These are phyloP conservation scores for Tortrix viridana DNA, from an alignment of 2,888 invertebrate genomes.

Conservation along the genomic window DNA sequence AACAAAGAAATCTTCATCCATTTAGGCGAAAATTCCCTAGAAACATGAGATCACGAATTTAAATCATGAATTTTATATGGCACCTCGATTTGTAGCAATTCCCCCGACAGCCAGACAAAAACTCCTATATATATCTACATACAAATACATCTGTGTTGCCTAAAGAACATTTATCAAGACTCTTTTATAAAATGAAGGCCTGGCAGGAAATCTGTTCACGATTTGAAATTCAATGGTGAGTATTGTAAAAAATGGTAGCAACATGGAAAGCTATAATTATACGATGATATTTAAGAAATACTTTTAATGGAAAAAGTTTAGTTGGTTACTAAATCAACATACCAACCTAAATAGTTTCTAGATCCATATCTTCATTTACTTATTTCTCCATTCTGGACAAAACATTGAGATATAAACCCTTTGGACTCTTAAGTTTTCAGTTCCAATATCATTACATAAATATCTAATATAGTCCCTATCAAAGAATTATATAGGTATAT, in stretches of 20 bases:
- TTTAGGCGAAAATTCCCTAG: constrained; percentile 12
- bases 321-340: too few species aligned
- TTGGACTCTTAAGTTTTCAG: too few species aligned
- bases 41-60: constrained; percentile 18
- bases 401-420: too few species aligned
- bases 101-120: constrained; percentile 18
- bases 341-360: too few species aligned
- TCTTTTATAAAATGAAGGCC: constrained; percentile 3
- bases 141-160: constrained; percentile 5
- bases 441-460: too few species aligned
- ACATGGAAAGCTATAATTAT: not conserved
- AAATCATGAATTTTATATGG: constrained; percentile 27
- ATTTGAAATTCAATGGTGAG: not conserved
- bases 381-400: too few species aligned
- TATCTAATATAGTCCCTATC: too few species aligned
- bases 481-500: too few species aligned
- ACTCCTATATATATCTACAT: constrained; percentile 11
- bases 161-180: constrained; percentile 18
- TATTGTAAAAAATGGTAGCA: not conserved
- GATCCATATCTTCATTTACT: too few species aligned
- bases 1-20: constrained; percentile 7
- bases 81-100: constrained; percentile 12
- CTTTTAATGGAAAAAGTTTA: too few species aligned
- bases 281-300: too few species aligned
- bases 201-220: not conserved